Evolutionary conservation across 30 jellyfish, hydroid and myxozoan genomes (phyloP).

Genomic region (Cassiopea xamachana): DNA sequence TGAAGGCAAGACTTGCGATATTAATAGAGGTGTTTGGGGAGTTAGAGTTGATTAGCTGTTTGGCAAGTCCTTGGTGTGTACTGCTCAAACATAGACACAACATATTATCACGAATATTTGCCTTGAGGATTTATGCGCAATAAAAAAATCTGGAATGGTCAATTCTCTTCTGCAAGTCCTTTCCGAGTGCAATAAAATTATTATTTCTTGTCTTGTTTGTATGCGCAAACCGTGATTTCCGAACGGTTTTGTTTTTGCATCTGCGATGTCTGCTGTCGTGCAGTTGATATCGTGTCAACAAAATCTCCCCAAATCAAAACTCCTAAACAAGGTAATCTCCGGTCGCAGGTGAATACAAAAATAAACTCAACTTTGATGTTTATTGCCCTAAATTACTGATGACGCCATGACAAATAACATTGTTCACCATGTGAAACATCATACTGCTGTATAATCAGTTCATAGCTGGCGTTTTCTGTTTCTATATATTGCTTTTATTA

Average conservation of each 20-base stretch:
- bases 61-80: not conserved
- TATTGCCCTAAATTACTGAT: not conserved
- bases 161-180: not conserved
- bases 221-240: not conserved
- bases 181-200: not conserved
- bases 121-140: not conserved
- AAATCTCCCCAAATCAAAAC: not conserved
- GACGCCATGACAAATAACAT: conserved; percentile 1
- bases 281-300: not conserved
- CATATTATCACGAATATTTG: not conserved
- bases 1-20: not conserved
- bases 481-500: not conserved
- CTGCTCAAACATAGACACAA: not conserved
- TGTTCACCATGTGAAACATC: not conserved
- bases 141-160: not conserved
- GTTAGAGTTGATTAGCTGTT: not conserved
- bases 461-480: not conserved
- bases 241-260: not conserved
- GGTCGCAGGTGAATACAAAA: not conserved
- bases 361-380: not conserved
- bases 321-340: not conserved
- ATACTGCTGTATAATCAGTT: not conserved
- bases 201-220: not conserved
- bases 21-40: not conserved
- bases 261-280: not conserved